Base-by-base conservation (phyloP, 2,113 vertebrate genomes). In the Setophaga kirtlandii region DNA sequence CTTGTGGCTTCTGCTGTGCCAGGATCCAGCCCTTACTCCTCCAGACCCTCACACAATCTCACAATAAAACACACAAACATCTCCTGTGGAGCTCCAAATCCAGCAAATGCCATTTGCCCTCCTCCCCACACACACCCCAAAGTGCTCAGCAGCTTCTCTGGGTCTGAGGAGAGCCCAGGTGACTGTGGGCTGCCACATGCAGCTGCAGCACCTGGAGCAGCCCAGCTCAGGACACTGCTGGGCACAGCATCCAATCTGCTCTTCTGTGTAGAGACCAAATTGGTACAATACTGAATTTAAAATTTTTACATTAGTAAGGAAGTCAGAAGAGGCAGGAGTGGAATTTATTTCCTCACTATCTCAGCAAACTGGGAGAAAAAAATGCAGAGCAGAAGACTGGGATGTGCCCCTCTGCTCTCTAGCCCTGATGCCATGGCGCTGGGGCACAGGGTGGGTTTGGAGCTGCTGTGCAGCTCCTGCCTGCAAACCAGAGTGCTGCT, bases 171-270 rank as follows among this genome's bases (percentile, higher is more conserved):
- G 30, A 49, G 53, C 68, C 53, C 68, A 37, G 31, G 37, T 50
- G 33, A 30, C 11, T 0, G 0, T 1, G 20, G 24, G 73, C 39
- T 50, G 62, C 30, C 19, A 10, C 0, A 4, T 13, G 9, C 9
- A 52, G 60, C 77, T 59, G 76, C 58, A 58, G 74, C 58, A 68
- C 50, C 37, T 15, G 12, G 7, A 33, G 39, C 68, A 64, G 39
- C 31, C 20, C 9, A 16, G 71, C 46, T 76, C 63, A 30, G 4
- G n/a, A 31, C 0, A 0, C 52, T 21, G 56, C 14, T 16, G 60
- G 59, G 63, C 10, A 2, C 37, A 69, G 82, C 0, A 13, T 10
- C 30, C 0, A 4, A 63, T 41, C 60, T 14, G 8, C 41, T 41
- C 83, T 77, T 80, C 64, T 63, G 31, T 25, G 9, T 25, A 6